Conservation (phyloP, 2,113 vertebrate species). For the Platycercus adscitus region DNA sequence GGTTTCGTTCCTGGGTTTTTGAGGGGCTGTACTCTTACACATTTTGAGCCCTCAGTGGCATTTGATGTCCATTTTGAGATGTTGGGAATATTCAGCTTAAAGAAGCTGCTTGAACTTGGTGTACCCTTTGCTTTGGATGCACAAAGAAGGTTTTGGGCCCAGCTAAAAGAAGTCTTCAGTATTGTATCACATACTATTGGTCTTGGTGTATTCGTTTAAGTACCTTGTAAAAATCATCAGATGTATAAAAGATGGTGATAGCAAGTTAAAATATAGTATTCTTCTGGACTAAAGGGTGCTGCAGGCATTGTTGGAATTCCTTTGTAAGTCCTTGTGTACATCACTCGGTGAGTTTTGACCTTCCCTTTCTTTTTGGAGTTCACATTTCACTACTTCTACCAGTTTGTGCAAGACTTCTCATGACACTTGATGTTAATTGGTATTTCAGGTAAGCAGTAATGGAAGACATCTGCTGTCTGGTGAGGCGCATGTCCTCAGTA, state of each 20-base stretch:
- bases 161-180: background rate
- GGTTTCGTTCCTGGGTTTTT: background rate
- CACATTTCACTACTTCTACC: background rate
- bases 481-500: background rate
- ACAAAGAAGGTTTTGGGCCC: background rate
- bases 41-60: background rate
- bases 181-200: background rate
- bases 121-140: background rate
- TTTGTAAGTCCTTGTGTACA: background rate
- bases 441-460: conserved; percentile 1
- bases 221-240: background rate
- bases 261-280: background rate
- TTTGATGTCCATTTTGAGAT: background rate
- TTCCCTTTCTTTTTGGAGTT: background rate
- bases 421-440: background rate
- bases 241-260: background rate
- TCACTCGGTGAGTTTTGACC: background rate
- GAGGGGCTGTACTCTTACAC: background rate
- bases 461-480: background rate
- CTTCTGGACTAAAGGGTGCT: conserved; percentile 1
- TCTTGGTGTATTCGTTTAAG: background rate
- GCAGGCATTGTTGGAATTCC: conserved; percentile 38
- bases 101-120: background rate
- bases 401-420: background rate
- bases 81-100: background rate